Percentiles rank a stretch among this genome's conserved stretches.
Conservation (phyloP, 2,888 invertebrate species). For the Achlya flavicornis region DNA sequence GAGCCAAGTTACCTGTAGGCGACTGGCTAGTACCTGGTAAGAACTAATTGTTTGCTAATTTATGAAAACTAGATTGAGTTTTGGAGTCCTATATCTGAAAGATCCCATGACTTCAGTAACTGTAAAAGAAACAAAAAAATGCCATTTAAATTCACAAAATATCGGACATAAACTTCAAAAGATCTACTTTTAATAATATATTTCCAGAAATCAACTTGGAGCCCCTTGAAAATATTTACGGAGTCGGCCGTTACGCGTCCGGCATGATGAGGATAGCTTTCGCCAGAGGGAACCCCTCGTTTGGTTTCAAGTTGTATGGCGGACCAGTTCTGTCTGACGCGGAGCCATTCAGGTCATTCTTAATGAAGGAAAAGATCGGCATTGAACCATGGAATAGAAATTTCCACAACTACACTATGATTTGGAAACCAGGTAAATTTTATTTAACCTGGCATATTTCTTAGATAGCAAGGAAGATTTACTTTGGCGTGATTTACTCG, state of each 20-base stretch:
- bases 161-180: no score
- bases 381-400: slow-evolving; percentile 82
- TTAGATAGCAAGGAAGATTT: neutral
- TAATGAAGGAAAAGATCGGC: slow-evolving; percentile 67
- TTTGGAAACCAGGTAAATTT: slow-evolving; percentile 85
- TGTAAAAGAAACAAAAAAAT: no score
- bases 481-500: neutral
- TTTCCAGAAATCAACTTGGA: slow-evolving; percentile 86
- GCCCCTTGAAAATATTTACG: slow-evolving; percentile 86
- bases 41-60: neutral
- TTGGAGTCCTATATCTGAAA: no score
- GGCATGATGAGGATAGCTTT: slow-evolving; percentile 90
- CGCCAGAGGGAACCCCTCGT: slow-evolving; percentile 85
- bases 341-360: slow-evolving; percentile 69
- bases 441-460: neutral
- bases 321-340: slow-evolving; percentile 68
- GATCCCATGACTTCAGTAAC: no score
- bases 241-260: slow-evolving; percentile 83
- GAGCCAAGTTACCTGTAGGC: slow-evolving; percentile 89
- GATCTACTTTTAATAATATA: neutral
- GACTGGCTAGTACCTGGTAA: slow-evolving; percentile 91
- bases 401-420: slow-evolving; percentile 87
- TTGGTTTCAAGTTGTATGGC: slow-evolving; percentile 63
- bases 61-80: neutral
- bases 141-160: no score